Percentiles rank a stretch among this genome's conserved stretches.
These are phyloP conservation scores for Drosophila recens DNA, from an alignment of 2,888 invertebrate species.

Conservation along the genomic window DNA sequence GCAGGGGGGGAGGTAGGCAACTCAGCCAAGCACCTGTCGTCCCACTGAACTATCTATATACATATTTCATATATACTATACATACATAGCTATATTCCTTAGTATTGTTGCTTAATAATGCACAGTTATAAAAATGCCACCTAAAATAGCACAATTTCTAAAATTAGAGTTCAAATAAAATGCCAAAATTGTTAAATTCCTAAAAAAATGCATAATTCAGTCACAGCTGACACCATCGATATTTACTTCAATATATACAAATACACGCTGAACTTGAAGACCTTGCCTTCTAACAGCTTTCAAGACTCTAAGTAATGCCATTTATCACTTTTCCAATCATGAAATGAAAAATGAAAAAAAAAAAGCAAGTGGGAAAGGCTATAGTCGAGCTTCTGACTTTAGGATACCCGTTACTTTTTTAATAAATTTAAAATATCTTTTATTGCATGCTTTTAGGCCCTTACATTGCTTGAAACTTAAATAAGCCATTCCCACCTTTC, in stretches of 20 bases:
- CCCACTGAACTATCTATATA: slow-evolving; percentile 5
- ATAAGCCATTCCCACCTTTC: too few relatives aligned
- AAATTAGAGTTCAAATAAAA: slow-evolving; percentile 27
- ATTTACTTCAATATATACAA: too few relatives aligned
- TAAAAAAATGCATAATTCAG: too few relatives aligned
- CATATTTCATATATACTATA: background rate
- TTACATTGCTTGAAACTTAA: too few relatives aligned
- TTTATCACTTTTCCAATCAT: slow-evolving; percentile 8
- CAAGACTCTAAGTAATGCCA: slow-evolving; percentile 5
- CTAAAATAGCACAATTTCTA: slow-evolving; percentile 28
- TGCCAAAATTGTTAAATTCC: too few relatives aligned
- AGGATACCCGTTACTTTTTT: too few relatives aligned
- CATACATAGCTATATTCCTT: slow-evolving; percentile 1
- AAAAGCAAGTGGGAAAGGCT: background rate
- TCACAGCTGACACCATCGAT: too few relatives aligned
- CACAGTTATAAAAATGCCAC: slow-evolving; percentile 52
- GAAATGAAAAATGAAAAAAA: slow-evolving; percentile 7
- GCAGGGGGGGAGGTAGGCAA: background rate
- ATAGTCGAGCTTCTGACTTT: too few relatives aligned
- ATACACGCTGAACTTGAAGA: too few relatives aligned
- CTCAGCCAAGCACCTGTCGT: slow-evolving; percentile 50
- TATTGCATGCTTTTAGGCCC: too few relatives aligned
- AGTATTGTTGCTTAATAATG: slow-evolving; percentile 61
- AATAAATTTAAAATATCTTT: too few relatives aligned
- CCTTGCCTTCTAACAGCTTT: background rate